Evolutionary conservation across 2,888 invertebrate species (phyloP), one percentile per base, ranked within the genome.

Genomic region (Eupelmus urozonus): DNA sequence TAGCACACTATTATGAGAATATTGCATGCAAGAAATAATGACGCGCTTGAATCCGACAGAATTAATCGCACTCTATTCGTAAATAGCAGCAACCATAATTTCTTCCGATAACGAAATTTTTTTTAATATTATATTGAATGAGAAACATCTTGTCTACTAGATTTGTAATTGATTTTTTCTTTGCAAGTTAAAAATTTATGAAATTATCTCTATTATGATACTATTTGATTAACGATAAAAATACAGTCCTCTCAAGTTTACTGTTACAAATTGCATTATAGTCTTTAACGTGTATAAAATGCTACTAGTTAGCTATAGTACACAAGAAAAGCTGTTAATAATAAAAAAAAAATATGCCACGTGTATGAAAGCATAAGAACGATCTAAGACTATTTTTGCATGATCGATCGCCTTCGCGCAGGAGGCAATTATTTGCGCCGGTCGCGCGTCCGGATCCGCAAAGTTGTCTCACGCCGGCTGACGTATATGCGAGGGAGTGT

Each of bases 401-500:
- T 65, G 51, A 74, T 74, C 59, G 66, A 74, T 74, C 45, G 51
- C n/a, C n/a, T 20, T 9, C 27, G 27, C 27, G 27, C 18, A 40
- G 59, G 59, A 74, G 18, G 40, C 49, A 66, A 66, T 74, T 74
- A 67, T 60, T 66, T 66, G 65, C 4, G 65, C 23, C 5, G 9
- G 57, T 27, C n/a, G 11, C 9, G 9, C n/a, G 60, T 62, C 51
- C 40, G 40, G 29, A 72, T 72, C 62, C 25, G 34, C 11, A 4
- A 53, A 25, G 18, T 57, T 34, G 18, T 57, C 23, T 27, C 34
- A 29, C 20, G 16, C 34, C 16, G 11, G 11, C 23, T 13, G 13
- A 53, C n/a, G 27, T 62, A 16, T 57, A 13, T 29, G 20, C 20
- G 42, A 11, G n/a, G 5, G 0, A 51, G 13, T 51, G 34, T 45